These are phyloP conservation scores for Upupa epops DNA, from an alignment of 2,113 vertebrate species.

Conservation along the genomic window DNA sequence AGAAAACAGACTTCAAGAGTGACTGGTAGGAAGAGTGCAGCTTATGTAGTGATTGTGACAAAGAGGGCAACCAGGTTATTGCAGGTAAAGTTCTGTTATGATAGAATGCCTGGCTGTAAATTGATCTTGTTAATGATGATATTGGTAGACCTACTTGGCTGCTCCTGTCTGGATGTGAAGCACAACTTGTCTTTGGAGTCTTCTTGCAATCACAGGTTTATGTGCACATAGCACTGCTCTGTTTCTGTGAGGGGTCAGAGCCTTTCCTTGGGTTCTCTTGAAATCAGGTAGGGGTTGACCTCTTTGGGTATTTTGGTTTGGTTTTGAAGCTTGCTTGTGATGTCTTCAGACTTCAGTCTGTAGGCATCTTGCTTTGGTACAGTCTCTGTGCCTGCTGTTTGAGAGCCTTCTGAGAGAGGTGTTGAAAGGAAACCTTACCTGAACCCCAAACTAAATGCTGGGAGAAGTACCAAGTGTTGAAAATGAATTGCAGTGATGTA, in stretches of 20 bases:
- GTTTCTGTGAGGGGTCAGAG: not conserved
- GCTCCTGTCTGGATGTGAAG: rapidly evolving
- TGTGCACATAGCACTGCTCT: not conserved
- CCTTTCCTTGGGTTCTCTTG: not conserved
- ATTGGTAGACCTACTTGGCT: not conserved
- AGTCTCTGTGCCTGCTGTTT: not conserved
- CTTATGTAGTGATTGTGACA: not conserved
- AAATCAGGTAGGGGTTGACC: not conserved
- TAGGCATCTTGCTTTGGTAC: not conserved
- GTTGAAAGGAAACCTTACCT: not conserved
- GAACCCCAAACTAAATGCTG: not conserved
- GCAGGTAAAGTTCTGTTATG: not conserved
- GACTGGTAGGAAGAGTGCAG: not conserved
- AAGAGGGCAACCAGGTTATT: not conserved
- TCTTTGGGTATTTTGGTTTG: not conserved
- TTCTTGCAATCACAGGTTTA: not conserved
- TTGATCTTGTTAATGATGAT: not conserved
- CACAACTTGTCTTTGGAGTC: not conserved
- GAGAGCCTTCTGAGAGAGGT: not conserved
- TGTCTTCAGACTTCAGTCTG: rapidly evolving
- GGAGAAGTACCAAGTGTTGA: not conserved
- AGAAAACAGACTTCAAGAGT: not conserved
- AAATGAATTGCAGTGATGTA: not conserved
- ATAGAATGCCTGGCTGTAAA: not conserved
- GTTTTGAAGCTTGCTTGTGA: not conserved